Base-by-base conservation (phyloP, 2,888 invertebrate genomes). In the Seira musarum region DNA sequence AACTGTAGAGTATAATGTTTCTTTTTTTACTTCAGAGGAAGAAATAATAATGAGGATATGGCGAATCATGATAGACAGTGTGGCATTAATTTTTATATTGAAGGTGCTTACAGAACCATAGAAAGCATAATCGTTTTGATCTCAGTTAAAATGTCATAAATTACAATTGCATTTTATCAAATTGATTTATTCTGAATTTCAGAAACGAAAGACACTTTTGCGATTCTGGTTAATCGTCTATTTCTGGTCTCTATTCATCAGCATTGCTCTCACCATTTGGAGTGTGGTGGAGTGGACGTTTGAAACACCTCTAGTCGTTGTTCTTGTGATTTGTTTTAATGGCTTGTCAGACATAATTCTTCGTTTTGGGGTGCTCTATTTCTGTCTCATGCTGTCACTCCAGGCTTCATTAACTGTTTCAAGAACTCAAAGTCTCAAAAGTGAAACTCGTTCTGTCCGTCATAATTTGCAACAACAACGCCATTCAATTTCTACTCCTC, bases 201-300 rank as follows among this genome's bases (percentile, higher is more conserved):
- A 83, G 83, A 69, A 74, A 49, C 63, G 73, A 24, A 83, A 83
- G 40, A 81, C 83, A 1, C 22, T 79, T 2, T 67, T 83, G 3
- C 75, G 83, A 19, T 83, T 83, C 40, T 83, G 83, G 83, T 80
- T 83, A 0, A 81, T 83, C 15, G 17, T 80, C 1, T 83, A 78
- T 30, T 77, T 81, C 61, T 83, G 83, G 83, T 79, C 83, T 1
- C 17, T 83, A 6, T 83, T 83, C 46, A 40, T 63, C 13, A 83
- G 81, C 21, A 70, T 83, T 30, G 76, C 73, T 30, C 70, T 83
- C 25, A 81, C 72, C 66, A 66, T 71, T 0, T 81, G 80, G 61
- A 64, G 67, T 19, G 40, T 81, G 0, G 64, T 74, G 5, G 81
- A 81, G 22, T 83, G 83, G 83, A 66, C 81, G 13, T 77, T 71